Percentiles rank a stretch among this genome's conserved stretches.
phyloP scores from a whole-genome alignment of 2,888 invertebrate species.

The Apamea anceps region DNA sequence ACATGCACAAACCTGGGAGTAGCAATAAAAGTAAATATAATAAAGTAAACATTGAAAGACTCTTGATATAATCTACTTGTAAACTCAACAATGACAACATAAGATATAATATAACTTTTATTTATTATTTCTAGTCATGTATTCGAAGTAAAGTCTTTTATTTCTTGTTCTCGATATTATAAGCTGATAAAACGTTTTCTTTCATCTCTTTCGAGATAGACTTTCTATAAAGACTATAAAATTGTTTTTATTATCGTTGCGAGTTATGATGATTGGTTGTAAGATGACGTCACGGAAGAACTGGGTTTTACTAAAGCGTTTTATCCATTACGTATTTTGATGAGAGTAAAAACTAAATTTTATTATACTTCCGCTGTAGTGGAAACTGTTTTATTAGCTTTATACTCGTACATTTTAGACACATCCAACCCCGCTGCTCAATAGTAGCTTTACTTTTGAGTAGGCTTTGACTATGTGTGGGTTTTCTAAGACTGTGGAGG shows the following conservation, averaged over 20 bases:
- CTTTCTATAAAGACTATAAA: slow-evolving; percentile 54
- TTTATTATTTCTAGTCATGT: neutral
- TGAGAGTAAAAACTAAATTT: slow-evolving; percentile 18
- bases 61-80: neutral
- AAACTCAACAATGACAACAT: neutral
- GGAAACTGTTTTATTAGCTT: slow-evolving; percentile 17
- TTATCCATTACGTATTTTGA: slow-evolving; percentile 33
- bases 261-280: slow-evolving; percentile 58
- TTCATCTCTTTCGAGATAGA: slow-evolving; percentile 36
- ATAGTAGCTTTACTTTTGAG: neutral
- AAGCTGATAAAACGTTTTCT: slow-evolving; percentile 43
- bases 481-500: neutral
- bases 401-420: neutral
- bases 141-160: neutral
- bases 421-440: neutral
- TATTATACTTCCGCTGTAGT: neutral
- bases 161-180: slow-evolving; percentile 24
- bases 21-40: neutral
- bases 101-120: neutral
- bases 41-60: neutral
- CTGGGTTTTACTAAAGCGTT: slow-evolving; percentile 22
- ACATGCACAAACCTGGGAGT: no score
- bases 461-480: no score
- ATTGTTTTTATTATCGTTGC: slow-evolving; percentile 45
- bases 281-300: slow-evolving; percentile 39